Percentiles rank a stretch among this genome's conserved stretches.
These are phyloP conservation scores for Clarias batrachus DNA, from an alignment of 2,113 vertebrate species.

Conservation along the genomic window DNA sequence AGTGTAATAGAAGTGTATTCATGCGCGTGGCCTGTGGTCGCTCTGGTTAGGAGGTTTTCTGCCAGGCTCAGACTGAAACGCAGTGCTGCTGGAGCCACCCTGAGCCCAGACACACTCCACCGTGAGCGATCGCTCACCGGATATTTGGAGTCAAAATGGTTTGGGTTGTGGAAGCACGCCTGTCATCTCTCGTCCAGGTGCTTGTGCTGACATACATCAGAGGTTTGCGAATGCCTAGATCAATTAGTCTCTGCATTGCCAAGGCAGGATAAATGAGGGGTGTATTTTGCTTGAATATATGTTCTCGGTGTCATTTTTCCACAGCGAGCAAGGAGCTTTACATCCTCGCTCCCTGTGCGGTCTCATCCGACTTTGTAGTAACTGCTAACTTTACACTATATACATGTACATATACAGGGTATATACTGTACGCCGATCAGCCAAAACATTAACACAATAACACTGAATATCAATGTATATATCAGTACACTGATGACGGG, in stretches of 20 bases:
- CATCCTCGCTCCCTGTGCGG: constrained; percentile 11
- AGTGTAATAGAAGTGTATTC: constrained; percentile 54
- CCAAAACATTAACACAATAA: too few species aligned
- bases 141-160: constrained; percentile 44
- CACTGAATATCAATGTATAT: too few species aligned
- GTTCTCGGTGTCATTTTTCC: constrained; percentile 34
- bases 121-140: constrained; percentile 23
- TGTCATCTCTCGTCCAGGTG: constrained; percentile 54
- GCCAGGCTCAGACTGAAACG: constrained; percentile 38
- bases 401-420: background rate
- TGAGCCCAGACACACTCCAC: constrained; percentile 34
- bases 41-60: constrained; percentile 44
- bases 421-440: too few species aligned
- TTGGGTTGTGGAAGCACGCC: constrained; percentile 42
- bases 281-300: constrained; percentile 50
- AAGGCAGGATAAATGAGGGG: constrained; percentile 44
- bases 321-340: background rate
- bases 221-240: constrained; percentile 43
- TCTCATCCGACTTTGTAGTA: constrained; percentile 39
- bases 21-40: constrained; percentile 47
- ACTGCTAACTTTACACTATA: background rate
- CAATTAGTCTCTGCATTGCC: constrained; percentile 49
- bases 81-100: constrained; percentile 16
- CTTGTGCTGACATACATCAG: constrained; percentile 54
- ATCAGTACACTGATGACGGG: too few species aligned